Percentiles rank a stretch among this genome's conserved stretches.
Evolutionary conservation across 2,888 invertebrate genomes (phyloP).

Genomic region (Ernsta delagoae): DNA sequence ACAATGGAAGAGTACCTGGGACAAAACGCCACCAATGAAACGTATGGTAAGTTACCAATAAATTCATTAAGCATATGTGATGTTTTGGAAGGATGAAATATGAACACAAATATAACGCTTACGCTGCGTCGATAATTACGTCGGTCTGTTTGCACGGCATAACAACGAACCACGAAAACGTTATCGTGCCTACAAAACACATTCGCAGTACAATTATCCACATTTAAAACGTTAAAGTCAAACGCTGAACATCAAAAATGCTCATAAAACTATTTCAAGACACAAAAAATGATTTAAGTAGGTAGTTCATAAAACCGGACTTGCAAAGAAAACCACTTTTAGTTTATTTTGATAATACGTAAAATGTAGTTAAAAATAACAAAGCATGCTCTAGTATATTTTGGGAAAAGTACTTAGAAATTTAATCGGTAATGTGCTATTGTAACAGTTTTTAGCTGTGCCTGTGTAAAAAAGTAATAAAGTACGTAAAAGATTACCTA

Average conservation of each 20-base stretch:
- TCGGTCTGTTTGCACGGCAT: conserved; percentile 9
- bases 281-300: conserved; percentile 4
- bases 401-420: no score
- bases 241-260: background rate
- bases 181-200: conserved; percentile 14
- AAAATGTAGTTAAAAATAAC: background rate
- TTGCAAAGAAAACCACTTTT: conserved; percentile 9
- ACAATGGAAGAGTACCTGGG: conserved; percentile 63
- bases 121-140: conserved; percentile 15
- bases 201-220: conserved; percentile 10
- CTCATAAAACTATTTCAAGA: conserved; percentile 18
- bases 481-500: no score
- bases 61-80: conserved; percentile 15
- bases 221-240: background rate
- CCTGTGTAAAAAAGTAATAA: no score
- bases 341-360: background rate
- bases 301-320: conserved; percentile 3
- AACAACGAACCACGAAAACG: background rate
- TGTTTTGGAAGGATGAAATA: conserved; percentile 7
- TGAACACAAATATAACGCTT: background rate
- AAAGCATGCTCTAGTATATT: background rate
- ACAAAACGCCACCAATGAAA: conserved; percentile 63
- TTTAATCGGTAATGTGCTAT: no score
- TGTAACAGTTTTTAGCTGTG: no score
- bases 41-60: conserved; percentile 57